A percentile compares a stretch with the other conserved stretches of the same genome.
These are phyloP conservation scores for Augochlora pura DNA, from an alignment of 1,140 invertebrate species.

Conservation along the genomic window DNA sequence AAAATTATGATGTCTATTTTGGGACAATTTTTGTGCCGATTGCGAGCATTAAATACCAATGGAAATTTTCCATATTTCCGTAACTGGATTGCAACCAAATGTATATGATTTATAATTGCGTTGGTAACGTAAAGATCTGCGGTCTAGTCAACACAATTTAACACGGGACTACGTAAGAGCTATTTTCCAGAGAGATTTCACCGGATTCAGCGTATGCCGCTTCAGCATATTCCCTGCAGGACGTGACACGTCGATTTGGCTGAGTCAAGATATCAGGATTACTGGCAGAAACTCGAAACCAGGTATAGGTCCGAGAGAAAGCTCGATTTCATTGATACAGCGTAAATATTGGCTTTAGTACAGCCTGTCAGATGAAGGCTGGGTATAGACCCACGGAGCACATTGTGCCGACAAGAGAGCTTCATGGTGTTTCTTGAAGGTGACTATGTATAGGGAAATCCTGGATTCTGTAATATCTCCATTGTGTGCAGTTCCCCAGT, in stretches of 20 bases:
- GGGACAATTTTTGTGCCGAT: too few species aligned
- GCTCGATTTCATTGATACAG: neutral
- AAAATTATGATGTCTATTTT: too few species aligned
- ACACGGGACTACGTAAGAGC: too few species aligned
- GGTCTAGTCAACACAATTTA: too few species aligned
- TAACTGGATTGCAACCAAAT: too few species aligned
- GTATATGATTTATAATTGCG: too few species aligned
- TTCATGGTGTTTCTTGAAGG: neutral
- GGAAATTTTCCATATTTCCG: too few species aligned
- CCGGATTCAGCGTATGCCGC: too few species aligned
- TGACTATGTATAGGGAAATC: neutral
- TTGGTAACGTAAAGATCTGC: too few species aligned
- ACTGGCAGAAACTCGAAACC: neutral
- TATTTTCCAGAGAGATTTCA: too few species aligned
- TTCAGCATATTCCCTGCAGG: neutral
- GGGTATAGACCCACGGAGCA: neutral
- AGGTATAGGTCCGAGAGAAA: neutral
- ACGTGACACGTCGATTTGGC: neutral
- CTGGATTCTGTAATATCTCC: neutral
- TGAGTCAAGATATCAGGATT: neutral
- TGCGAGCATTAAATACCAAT: too few species aligned
- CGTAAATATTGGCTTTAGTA: neutral
- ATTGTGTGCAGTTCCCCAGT: neutral
- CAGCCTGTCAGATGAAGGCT: neutral
- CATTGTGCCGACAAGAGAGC: too few species aligned